Base-by-base conservation (phyloP, 2,888 invertebrate genomes). In the Fabriciana adippe region DNA sequence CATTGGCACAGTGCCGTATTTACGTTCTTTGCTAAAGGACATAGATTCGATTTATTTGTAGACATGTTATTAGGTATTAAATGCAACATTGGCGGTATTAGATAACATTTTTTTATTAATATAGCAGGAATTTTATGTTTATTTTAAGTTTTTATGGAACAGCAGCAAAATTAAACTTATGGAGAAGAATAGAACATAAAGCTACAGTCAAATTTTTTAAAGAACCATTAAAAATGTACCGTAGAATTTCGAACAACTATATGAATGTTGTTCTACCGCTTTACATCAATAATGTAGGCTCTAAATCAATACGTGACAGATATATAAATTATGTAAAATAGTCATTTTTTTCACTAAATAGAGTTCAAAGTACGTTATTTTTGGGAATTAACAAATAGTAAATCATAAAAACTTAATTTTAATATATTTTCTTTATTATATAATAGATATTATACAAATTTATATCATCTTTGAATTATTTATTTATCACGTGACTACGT, bases 231-330 rank as follows among this genome's bases (percentile, higher is more conserved):
- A 51, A 45, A 41, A 47, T 18, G 56, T 47, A 47, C 31, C 26
- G 26, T 18, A 21, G 35, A 61, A 64, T 53, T 53, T 48, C 60
- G 66, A 55, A 64, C 47, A 35, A 18, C 31, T 31, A 55, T 66
- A 59, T 54, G 55, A 66, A 67, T 51, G n/a, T 64, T 48, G 48
- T 70, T 53, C 51, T 54, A 63, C 48, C 55, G 48, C 51, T 67
- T 67, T 64, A 48, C 60, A 67, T 71, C 66, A 64, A 69, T 64
- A 69, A 71, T 55, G 55, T 64, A 64, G 54, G 31, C 64, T 55
- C 61, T 71, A 64, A 67, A 64, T 69, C 69, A 71, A 67, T 69
- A 71, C 31, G 50, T 45, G 66, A 64, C 64, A 62, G 41, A 50
- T 21, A 15, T 35, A 66, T 71, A 69, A 69, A 67, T 71, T 67